Base-by-base conservation (phyloP, 1,140 invertebrate genomes). In the Sycophaga agraensis region DNA sequence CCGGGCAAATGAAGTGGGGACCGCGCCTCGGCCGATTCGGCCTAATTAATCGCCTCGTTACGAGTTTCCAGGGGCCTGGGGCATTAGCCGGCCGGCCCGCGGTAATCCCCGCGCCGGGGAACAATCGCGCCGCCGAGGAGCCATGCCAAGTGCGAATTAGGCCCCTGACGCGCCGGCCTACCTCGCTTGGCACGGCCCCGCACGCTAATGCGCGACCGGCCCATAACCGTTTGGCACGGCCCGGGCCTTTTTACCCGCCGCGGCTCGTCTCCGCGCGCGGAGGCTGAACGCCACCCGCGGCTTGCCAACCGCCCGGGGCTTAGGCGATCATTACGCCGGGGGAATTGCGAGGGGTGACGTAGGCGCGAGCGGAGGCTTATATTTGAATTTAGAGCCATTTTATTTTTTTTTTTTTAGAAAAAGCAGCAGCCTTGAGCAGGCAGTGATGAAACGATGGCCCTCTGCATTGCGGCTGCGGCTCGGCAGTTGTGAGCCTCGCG, bases 151-250 rank as follows among this genome's bases (percentile, higher is more conserved):
- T 8, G 6, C 21, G 22, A 22, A 37, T 40, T 58, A 48, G 56
- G n/a, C 34, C 22, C 22, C 8, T 50, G 28, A 8, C 31, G 46
- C 14, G 46, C 5, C 12, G 24, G 28, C 31, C 17, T 34, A 12
- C 5, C 22, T 54, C 37, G 37, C 24, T 19, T 2, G 40, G n/a
- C 6, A 26, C 19, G 19, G 31, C 37, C 22, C 22, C 2, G 19
- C 34, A 48, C 59, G 56, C 46, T 63, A 63, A 63, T 66, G 55
- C 57, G 60, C 46, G 28, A 37, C n/a, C 43, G 61, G 63, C 61
- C 68, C 67, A 67, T 73, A 70, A 73, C 66, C 71, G 71, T 73
- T 73, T 73, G 71, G 71, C 72, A 66, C n/a, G n/a, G n/a, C n/a
- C n/a, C n/a, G n/a, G n/a, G n/a, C n/a, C n/a, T n/a, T n/a, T n/a